Evolutionary conservation across 2,113 vertebrate species (phyloP).

Genomic region (Apteryx owenii): DNA sequence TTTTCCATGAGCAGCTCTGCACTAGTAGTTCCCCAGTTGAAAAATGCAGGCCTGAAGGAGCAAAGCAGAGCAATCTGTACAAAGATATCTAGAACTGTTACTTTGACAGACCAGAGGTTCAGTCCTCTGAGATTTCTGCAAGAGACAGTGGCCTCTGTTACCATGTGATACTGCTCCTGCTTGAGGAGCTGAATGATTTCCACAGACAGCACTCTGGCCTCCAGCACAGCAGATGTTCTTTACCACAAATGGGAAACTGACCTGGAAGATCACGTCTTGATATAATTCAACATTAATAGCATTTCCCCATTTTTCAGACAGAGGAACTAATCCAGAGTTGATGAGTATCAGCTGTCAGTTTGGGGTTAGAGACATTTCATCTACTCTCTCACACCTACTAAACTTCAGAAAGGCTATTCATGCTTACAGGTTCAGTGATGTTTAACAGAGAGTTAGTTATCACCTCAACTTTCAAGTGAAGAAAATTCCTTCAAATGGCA

Average conservation of each 20-base stretch:
- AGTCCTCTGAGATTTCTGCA: not conserved
- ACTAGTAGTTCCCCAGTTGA: not conserved
- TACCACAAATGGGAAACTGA: not conserved
- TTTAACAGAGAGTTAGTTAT: not conserved
- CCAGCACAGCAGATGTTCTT: not conserved
- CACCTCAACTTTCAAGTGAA: not conserved
- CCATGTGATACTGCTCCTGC: not conserved
- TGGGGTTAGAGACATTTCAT: not conserved
- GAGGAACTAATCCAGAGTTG: not conserved
- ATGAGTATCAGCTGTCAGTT: not conserved
- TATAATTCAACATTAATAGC: not conserved
- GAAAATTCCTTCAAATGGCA: not conserved
- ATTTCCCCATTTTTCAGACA: not conserved
- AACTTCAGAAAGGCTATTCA: not conserved
- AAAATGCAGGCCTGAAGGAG: not conserved
- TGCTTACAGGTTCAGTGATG: not conserved
- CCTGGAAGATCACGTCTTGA: not conserved
- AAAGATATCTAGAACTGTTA: not conserved
- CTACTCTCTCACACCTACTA: not conserved
- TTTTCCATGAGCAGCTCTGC: not conserved
- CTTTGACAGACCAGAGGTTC: not conserved
- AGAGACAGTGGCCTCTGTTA: not conserved
- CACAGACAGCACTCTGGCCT: not conserved
- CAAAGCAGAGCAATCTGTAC: not conserved
- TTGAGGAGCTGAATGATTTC: not conserved